Base-by-base conservation (phyloP, 2,888 invertebrate genomes). In the Drosophila rellima region DNA sequence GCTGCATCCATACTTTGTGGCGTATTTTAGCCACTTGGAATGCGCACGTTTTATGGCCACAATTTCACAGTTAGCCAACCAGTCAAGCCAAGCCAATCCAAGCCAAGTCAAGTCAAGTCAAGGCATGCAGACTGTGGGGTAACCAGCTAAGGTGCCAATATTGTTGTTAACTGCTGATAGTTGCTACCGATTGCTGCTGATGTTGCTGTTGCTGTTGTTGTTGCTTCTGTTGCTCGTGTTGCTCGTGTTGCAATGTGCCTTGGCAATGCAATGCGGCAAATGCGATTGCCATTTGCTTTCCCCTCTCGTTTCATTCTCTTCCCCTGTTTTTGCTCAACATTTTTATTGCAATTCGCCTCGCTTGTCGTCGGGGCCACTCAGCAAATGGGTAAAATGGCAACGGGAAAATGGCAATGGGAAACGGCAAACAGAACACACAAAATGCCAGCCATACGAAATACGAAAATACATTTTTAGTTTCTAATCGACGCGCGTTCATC, bases 141-240 rank as follows among this genome's bases (percentile, higher is more conserved):
- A 65, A 60, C 65, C 71, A 83, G 67, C 70, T 51, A 87, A 89
- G 87, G 89, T 85, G 85, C 89, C 85, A 85, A 85, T 89, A 89
- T 87, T 89, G 89, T 84, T 87, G 89, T 89, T 84, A 89, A 85
- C 87, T 86, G 82, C 88, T 85, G 82, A 82, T 88, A 82, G 88
- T 88, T 83, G 86, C 74, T 63, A 33, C 77, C 70, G 80, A 72
- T 67, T 74, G 80, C 68, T 66, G 65, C 65, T 66, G 65, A 39
- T 61, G 45, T 29, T 65, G 68, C 31, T 59, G 37, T 15, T 44
- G 59, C 8, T 55, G 50, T n/a, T 65, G 35, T 13, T 44, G 55
- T 11, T 56, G 50, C 15, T 65, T 40, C n/a, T 63, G 54, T 5
- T 59, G 63, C 39, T 67, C 2, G 8, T 20, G 61, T 61, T 63